phyloP scores from a whole-genome alignment of 2,888 invertebrate species.

The Cantharis lateralis region DNA sequence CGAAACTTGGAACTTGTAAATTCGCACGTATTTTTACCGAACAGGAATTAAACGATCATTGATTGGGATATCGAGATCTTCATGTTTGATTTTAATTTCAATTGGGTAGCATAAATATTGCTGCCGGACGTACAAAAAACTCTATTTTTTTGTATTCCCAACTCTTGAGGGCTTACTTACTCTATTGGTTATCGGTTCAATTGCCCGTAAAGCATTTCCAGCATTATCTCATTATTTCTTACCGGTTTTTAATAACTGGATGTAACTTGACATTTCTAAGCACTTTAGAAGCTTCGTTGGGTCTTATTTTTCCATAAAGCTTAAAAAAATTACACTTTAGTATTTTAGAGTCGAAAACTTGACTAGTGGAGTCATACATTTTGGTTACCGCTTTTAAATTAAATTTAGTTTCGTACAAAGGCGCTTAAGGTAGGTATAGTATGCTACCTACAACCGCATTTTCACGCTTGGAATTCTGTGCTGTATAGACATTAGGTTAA shows the following conservation, averaged over 20 bases:
- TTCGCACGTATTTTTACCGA: neutral
- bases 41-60: neutral
- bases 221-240: neutral
- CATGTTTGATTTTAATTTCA: neutral
- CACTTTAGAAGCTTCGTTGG: neutral
- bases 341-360: neutral
- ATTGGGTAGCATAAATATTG: neutral
- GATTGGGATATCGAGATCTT: neutral
- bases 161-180: neutral
- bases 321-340: neutral
- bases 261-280: neutral
- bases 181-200: neutral
- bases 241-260: neutral
- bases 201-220: neutral
- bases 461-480: neutral
- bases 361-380: neutral
- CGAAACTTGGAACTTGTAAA: neutral
- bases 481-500: neutral
- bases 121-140: neutral
- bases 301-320: neutral
- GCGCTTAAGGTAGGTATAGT: neutral
- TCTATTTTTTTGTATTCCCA: neutral
- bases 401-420: neutral
- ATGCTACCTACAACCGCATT: neutral
- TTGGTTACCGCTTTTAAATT: neutral